Conservation (phyloP, 2,888 invertebrate species). For the Acronicta psi region DNA sequence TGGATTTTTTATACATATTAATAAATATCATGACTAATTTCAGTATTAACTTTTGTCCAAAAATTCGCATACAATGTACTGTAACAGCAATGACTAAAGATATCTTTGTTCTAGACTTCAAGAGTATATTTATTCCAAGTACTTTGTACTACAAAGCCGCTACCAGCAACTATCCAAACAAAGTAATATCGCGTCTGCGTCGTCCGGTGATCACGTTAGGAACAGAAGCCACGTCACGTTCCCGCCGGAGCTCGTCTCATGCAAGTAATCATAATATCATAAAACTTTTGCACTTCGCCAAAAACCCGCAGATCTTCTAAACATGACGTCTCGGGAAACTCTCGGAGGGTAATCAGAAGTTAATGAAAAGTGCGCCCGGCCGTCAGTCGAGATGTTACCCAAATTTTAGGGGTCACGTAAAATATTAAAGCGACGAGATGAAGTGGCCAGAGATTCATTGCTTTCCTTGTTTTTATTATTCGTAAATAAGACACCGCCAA, state of each 20-base stretch:
- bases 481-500: slow-evolving; percentile 83
- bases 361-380: slow-evolving; percentile 87
- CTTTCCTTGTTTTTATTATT: slow-evolving; percentile 88
- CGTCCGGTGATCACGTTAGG: slow-evolving; percentile 44
- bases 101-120: slow-evolving; percentile 1
- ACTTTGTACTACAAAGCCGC: slow-evolving; percentile 23
- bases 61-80: neutral
- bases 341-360: slow-evolving; percentile 85
- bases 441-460: slow-evolving; percentile 88
- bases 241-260: slow-evolving; percentile 71
- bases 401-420: slow-evolving; percentile 89
- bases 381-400: slow-evolving; percentile 75
- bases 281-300: slow-evolving; percentile 87
- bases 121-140: slow-evolving; percentile 6
- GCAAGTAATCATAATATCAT: slow-evolving; percentile 87
- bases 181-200: slow-evolving; percentile 59
- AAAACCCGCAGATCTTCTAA: slow-evolving; percentile 78
- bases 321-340: slow-evolving; percentile 77
- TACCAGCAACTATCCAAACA: slow-evolving; percentile 31
- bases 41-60: too few relatives aligned
- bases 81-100: neutral
- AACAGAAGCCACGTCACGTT: slow-evolving; percentile 68
- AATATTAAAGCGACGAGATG: slow-evolving; percentile 88
- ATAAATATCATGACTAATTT: too few relatives aligned
- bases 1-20: too few relatives aligned